Evolutionary conservation across 2,888 invertebrate genomes (phyloP).

Genomic region (Pollenia angustigena): DNA sequence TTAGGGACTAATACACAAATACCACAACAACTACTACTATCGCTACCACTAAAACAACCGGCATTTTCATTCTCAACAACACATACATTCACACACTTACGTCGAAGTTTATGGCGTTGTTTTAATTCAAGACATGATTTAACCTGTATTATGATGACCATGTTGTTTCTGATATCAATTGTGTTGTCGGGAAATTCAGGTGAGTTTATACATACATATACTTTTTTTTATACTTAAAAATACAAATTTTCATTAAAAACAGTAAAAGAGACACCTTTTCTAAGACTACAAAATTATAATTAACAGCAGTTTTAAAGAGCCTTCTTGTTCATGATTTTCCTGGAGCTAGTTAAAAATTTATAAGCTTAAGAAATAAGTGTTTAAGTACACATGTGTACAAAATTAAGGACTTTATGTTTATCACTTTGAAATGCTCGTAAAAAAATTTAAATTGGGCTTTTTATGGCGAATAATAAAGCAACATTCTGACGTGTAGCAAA

Average conservation of each 20-base stretch:
- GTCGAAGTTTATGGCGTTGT: conserved; percentile 45
- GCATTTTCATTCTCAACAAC: background rate
- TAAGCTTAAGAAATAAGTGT: too few relatives aligned
- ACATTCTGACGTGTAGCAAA: background rate
- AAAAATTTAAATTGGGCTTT: background rate
- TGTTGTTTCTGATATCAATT: conserved; percentile 80
- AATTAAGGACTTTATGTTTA: too few relatives aligned
- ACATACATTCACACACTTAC: conserved; percentile 18
- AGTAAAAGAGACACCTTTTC: too few relatives aligned
- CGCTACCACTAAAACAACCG: conserved; percentile 36
- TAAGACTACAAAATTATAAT: too few relatives aligned
- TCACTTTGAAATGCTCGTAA: background rate
- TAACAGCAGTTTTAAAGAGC: too few relatives aligned
- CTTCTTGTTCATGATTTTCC: too few relatives aligned
- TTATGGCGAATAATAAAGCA: conserved; percentile 1
- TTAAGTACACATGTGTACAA: too few relatives aligned
- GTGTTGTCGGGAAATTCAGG: conserved; percentile 82
- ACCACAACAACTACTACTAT: conserved; percentile 20
- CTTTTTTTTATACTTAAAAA: too few relatives aligned
- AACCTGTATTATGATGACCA: conserved; percentile 80
- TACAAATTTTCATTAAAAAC: too few relatives aligned
- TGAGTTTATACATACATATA: conserved; percentile 74
- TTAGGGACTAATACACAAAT: conserved; percentile 7
- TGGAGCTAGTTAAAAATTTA: too few relatives aligned
- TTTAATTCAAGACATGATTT: conserved; percentile 65